A percentile compares a stretch with the other conserved stretches of the same genome.
These are phyloP conservation scores for Gambusia holbrooki DNA, from an alignment of 2,113 vertebrate species.

Conservation along the genomic window DNA sequence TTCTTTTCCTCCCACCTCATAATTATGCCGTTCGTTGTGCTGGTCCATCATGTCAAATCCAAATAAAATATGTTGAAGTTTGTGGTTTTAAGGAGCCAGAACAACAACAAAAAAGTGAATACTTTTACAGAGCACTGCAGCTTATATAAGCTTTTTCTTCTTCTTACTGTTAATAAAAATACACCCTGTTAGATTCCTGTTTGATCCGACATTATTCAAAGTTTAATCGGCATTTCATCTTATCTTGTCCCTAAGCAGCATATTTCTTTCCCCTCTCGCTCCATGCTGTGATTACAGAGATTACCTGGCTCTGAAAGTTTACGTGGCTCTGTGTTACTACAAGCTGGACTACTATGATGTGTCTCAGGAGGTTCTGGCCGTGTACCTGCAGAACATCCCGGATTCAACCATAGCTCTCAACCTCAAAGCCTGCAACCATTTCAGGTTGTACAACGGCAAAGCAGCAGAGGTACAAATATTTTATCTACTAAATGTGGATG, in stretches of 20 bases:
- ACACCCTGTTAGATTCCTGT: no score
- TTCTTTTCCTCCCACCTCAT: no score
- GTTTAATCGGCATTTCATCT: background rate
- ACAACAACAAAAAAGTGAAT: no score
- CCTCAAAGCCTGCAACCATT: slow-evolving; percentile 97
- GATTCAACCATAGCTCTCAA: slow-evolving; percentile 98
- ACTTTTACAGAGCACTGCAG: no score
- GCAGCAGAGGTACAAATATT: slow-evolving; percentile 88
- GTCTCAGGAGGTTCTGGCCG: slow-evolving; percentile 94
- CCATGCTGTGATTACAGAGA: slow-evolving; percentile 74
- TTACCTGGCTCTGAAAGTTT: slow-evolving; percentile 94
- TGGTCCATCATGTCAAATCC: no score
- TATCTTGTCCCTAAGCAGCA: background rate
- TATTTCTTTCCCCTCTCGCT: background rate
- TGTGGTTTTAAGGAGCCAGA: no score
- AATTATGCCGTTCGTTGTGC: no score
- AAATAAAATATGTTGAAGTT: no score
- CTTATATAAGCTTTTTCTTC: no score
- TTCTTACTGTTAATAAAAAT: no score
- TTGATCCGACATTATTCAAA: background rate
- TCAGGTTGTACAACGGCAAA: slow-evolving; percentile 95
- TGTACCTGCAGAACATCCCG: slow-evolving; percentile 94
- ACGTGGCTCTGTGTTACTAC: slow-evolving; percentile 98
- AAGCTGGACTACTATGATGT: slow-evolving; percentile 98
- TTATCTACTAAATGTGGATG: background rate